Conservation (phyloP, 2,888 invertebrate genomes). For the Acholoe squamosa region DNA sequence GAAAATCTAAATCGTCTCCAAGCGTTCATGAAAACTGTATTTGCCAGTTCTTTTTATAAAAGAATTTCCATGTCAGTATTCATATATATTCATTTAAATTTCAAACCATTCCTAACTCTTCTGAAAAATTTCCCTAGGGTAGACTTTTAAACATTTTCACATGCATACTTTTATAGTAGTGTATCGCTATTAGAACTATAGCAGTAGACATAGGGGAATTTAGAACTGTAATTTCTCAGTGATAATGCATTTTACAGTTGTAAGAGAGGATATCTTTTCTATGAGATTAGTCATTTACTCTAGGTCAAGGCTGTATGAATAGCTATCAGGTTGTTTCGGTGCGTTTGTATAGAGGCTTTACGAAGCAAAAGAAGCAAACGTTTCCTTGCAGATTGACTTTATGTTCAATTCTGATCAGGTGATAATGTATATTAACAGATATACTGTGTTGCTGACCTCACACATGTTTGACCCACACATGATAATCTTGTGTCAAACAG, state of each 20-base stretch:
- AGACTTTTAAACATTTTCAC: not conserved
- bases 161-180: too few species aligned
- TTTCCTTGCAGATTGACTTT: too few species aligned
- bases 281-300: not conserved
- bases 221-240: not conserved
- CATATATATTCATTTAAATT: not conserved
- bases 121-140: not conserved
- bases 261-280: not conserved
- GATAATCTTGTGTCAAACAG: too few species aligned
- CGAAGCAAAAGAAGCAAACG: too few species aligned
- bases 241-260: not conserved
- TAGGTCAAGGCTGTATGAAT: too few species aligned
- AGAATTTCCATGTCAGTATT: not conserved
- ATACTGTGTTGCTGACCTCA: too few species aligned
- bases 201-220: not conserved
- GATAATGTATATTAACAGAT: too few species aligned
- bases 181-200: not conserved
- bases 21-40: not conserved
- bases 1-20: not conserved
- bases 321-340: too few species aligned
- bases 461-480: too few species aligned
- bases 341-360: too few species aligned
- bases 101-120: conserved; percentile 18
- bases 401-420: too few species aligned
- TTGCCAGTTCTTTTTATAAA: not conserved